A percentile compares a stretch with the other conserved stretches of the same genome.
Conservation (phyloP, 1,140 invertebrate species). For the Pachypsylla venusta region DNA sequence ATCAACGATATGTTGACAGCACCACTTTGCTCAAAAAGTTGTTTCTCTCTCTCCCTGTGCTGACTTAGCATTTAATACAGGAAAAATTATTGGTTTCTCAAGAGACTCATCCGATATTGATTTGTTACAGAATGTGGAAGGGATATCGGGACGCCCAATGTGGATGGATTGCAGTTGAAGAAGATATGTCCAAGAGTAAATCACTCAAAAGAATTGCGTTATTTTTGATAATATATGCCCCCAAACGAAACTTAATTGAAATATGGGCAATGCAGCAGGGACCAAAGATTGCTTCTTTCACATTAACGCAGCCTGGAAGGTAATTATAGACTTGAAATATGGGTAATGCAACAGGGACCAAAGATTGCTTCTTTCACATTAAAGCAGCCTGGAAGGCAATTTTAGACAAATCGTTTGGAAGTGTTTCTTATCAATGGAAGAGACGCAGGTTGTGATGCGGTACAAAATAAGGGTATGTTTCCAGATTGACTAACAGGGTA, state of each 20-base stretch:
- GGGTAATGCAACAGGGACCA: slow-evolving; percentile 67
- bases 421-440: too few relatives aligned
- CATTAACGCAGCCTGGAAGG: slow-evolving; percentile 63
- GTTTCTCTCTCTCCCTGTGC: too few relatives aligned
- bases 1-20: too few relatives aligned
- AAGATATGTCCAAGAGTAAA: slow-evolving; percentile 30
- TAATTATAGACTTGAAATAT: slow-evolving; percentile 47
- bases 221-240: slow-evolving; percentile 74
- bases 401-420: too few relatives aligned
- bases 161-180: slow-evolving; percentile 70
- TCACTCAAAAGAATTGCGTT: slow-evolving; percentile 39
- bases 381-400: slow-evolving; percentile 53
- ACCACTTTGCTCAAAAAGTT: too few relatives aligned
- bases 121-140: slow-evolving; percentile 27
- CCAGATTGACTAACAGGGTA: too few relatives aligned
- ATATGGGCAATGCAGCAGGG: slow-evolving; percentile 77
- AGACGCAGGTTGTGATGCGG: too few relatives aligned
- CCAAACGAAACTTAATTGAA: slow-evolving; percentile 67
- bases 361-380: slow-evolving; percentile 81
- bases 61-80: too few relatives aligned
- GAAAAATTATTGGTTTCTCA: too few relatives aligned
- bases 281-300: slow-evolving; percentile 74
- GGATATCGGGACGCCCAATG: slow-evolving; percentile 82
- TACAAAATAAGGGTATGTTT: too few relatives aligned
- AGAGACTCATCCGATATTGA: neutral